These are phyloP conservation scores for Paragorgia papillata DNA, from an alignment of 92 coral and sea anemone genomes.

Conservation along the genomic window DNA sequence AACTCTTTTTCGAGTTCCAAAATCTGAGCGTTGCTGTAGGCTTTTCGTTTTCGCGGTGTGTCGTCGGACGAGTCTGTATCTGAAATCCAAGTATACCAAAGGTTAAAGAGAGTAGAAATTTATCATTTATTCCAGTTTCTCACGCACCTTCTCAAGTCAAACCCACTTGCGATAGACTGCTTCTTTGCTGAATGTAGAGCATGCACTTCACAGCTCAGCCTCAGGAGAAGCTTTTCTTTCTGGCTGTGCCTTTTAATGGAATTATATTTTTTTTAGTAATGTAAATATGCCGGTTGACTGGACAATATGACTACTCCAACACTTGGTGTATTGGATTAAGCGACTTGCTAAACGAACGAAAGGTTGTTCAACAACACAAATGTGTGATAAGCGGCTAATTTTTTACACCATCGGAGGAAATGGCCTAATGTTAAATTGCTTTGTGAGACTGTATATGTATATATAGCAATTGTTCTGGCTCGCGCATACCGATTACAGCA, in stretches of 20 bases:
- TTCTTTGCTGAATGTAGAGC: too few relatives aligned
- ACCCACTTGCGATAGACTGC: too few relatives aligned
- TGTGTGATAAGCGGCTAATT: conserved; percentile 43
- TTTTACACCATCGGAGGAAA: conserved; percentile 46
- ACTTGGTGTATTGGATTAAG: conserved; percentile 39
- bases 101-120: too few relatives aligned
- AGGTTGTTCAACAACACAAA: conserved; percentile 37
- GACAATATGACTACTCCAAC: conserved; percentile 7
- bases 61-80: conserved; percentile 33
- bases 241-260: too few relatives aligned
- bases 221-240: too few relatives aligned
- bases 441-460: too few relatives aligned
- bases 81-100: neutral
- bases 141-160: too few relatives aligned
- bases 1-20: conserved; percentile 92
- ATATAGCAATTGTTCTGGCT: conserved; percentile 7
- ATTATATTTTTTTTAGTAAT: neutral
- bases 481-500: conserved; percentile 19
- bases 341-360: conserved; percentile 38
- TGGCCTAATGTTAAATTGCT: conserved; percentile 20
- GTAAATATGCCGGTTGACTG: conserved; percentile 23
- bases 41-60: conserved; percentile 83
- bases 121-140: neutral
- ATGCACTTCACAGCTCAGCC: too few relatives aligned
- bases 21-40: conserved; percentile 93